These are phyloP conservation scores for Gallinago stenura DNA, from an alignment of 2,797 vertebrate genomes.

Conservation along the genomic window DNA sequence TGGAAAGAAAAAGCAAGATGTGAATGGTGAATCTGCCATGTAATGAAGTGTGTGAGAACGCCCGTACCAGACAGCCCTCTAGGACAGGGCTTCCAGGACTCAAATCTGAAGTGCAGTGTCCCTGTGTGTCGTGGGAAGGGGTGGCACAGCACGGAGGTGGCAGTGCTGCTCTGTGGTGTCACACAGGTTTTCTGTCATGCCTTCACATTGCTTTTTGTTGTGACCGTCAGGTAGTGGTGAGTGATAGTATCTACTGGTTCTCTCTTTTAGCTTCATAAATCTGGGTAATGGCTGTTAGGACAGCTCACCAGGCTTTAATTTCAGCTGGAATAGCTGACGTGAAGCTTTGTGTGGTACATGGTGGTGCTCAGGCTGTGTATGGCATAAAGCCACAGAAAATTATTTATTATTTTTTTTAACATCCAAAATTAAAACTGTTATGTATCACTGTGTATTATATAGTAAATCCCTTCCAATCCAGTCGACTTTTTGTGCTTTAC, in stretches of 20 bases:
- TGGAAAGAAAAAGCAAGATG: background rate
- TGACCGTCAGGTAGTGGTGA: too few relatives aligned
- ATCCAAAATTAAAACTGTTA: background rate
- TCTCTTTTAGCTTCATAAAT: too few relatives aligned
- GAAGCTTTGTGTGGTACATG: too few relatives aligned
- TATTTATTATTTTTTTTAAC: background rate
- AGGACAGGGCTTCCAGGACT: fast-evolving
- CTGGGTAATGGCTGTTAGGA: too few relatives aligned
- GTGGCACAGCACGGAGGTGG: background rate
- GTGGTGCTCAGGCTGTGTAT: background rate
- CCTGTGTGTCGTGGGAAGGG: fast-evolving
- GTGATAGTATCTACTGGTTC: too few relatives aligned
- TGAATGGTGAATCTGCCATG: background rate
- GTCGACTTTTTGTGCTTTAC: background rate
- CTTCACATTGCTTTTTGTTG: too few relatives aligned
- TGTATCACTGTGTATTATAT: background rate
- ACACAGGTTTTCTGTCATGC: too few relatives aligned
- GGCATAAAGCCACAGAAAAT: background rate
- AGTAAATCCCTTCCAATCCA: background rate
- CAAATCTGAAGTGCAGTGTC: background rate
- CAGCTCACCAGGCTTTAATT: too few relatives aligned
- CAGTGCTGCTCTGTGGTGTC: background rate
- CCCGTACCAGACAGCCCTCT: too few relatives aligned
- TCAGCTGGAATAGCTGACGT: too few relatives aligned
- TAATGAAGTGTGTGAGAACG: background rate